phyloP scores from a whole-genome alignment of 2,888 invertebrate genomes.

The Disparrhopalites patrizii region DNA sequence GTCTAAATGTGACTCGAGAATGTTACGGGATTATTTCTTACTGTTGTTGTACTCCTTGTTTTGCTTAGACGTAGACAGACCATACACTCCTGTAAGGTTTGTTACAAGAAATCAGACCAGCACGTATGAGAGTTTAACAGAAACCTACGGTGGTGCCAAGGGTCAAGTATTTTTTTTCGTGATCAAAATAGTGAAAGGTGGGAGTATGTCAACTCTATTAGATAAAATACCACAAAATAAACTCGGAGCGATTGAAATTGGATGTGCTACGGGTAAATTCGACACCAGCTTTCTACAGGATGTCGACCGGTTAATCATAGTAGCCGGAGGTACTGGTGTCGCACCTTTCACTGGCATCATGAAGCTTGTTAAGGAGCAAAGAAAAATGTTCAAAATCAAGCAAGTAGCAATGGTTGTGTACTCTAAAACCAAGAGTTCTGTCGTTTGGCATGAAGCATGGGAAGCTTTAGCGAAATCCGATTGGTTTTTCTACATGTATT shows the following conservation, averaged over 20 bases:
- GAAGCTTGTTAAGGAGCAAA: constrained; percentile 4
- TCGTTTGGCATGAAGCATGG: constrained; percentile 19
- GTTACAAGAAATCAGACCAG: background rate
- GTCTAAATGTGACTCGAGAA: background rate
- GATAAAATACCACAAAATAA: background rate
- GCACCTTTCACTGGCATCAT: constrained; percentile 15
- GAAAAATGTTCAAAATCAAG: background rate
- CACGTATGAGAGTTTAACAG: background rate
- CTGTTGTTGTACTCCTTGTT: background rate
- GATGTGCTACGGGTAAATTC: constrained; percentile 11
- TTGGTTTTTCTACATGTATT: constrained; percentile 16
- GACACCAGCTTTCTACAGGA: constrained; percentile 7
- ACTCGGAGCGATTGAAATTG: background rate
- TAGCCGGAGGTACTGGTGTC: constrained; percentile 21
- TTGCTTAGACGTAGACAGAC: constrained; percentile 9
- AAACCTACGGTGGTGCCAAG: background rate
- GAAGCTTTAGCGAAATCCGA: background rate
- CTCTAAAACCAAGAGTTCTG: background rate
- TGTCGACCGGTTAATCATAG: constrained; percentile 9
- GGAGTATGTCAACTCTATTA: background rate
- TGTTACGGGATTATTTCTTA: background rate
- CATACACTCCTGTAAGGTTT: constrained; percentile 16
- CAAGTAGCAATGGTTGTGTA: constrained; percentile 13
- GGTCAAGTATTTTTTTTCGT: constrained; percentile 19
- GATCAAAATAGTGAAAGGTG: constrained; percentile 7